phyloP scores from a whole-genome alignment of 2,797 vertebrate species.

The Acanthiza pusilla region DNA sequence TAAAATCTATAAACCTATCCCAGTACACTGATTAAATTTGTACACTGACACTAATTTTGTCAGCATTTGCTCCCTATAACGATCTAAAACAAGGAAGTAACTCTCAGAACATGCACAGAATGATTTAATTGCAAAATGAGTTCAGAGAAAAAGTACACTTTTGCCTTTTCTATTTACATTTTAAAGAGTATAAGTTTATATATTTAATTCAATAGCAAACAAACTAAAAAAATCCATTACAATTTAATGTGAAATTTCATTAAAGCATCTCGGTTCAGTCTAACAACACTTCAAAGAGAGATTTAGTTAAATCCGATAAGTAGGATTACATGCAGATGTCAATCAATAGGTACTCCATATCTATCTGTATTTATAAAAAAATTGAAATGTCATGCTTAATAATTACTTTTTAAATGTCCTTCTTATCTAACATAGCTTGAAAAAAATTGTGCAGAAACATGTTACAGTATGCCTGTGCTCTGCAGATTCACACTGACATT shows the following conservation, averaged over 20 bases:
- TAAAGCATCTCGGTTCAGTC: constrained; percentile 8
- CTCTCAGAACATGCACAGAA: neutral
- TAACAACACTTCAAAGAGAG: constrained; percentile 42
- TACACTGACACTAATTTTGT: neutral
- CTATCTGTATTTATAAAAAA: neutral
- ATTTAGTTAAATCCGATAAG: constrained; percentile 37
- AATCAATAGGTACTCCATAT: constrained; percentile 24
- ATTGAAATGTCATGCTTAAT: constrained; percentile 5
- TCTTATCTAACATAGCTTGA: constrained; percentile 6
- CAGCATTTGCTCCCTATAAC: neutral
- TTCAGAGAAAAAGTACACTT: neutral
- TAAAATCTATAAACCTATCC: neutral
- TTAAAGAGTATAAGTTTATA: neutral
- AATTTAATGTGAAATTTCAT: constrained; percentile 10
- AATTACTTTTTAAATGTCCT: constrained; percentile 5
- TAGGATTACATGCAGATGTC: constrained; percentile 50
- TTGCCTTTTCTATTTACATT: neutral
- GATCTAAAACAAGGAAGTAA: neutral
- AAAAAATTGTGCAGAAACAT: neutral
- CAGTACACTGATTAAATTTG: neutral
- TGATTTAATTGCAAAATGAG: neutral
- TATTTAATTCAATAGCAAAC: neutral
- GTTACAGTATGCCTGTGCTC: neutral
- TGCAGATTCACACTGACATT: neutral
- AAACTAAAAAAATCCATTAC: constrained; percentile 4